Evolutionary conservation across 1,140 invertebrate species (phyloP).

Genomic region (Linepithema humile): DNA sequence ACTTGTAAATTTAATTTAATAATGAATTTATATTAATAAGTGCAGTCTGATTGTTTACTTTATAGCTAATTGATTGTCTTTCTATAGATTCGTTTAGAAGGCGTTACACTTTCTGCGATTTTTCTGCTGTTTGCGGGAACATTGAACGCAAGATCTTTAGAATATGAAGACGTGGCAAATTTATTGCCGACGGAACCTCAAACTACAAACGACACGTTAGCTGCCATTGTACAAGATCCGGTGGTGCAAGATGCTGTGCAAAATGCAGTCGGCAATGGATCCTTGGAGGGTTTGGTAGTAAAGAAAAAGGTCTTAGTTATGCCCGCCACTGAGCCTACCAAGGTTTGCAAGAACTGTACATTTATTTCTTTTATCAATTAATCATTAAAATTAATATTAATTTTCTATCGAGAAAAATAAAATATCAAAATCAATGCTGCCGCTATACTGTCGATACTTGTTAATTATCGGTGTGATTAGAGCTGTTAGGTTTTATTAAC

Average conservation of each 20-base stretch:
- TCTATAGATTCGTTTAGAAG: background rate
- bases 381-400: slow-evolving; percentile 3
- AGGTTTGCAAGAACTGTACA: slow-evolving; percentile 49
- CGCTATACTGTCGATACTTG: background rate
- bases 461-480: slow-evolving; percentile 10
- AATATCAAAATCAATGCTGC: background rate
- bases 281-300: slow-evolving; percentile 70
- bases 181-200: slow-evolving; percentile 61
- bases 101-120: background rate
- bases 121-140: background rate
- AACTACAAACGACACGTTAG: slow-evolving; percentile 64
- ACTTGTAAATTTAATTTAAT: no score
- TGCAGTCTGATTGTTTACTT: no score
- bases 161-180: slow-evolving; percentile 48
- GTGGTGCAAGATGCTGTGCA: slow-evolving; percentile 68
- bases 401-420: no score
- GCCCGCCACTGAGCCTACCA: slow-evolving; percentile 60
- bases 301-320: slow-evolving; percentile 66
- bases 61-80: background rate
- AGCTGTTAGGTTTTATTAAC: slow-evolving; percentile 10
- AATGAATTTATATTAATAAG: no score
- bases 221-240: slow-evolving; percentile 66
- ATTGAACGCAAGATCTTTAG: slow-evolving; percentile 35
- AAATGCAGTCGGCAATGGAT: slow-evolving; percentile 57
- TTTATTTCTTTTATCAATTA: background rate